A percentile compares a stretch with the other conserved stretches of the same genome.
Conservation (phyloP, 1,140 invertebrate species). For the Heliconius eleuchia region DNA sequence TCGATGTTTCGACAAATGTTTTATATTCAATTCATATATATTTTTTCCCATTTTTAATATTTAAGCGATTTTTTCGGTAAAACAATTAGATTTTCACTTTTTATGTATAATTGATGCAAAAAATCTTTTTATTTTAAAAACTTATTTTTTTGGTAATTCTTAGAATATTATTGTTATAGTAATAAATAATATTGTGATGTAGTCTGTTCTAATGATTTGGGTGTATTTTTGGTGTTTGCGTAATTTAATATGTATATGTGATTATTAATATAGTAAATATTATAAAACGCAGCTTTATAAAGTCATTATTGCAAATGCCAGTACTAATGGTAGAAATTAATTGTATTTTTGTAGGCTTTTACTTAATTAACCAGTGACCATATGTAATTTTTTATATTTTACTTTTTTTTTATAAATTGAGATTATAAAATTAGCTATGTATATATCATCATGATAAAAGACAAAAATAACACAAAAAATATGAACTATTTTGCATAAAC, state of each 20-base stretch:
- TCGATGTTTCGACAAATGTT: too few relatives aligned
- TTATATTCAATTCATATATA: too few relatives aligned
- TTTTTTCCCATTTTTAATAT: too few relatives aligned
- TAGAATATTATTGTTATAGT: background rate
- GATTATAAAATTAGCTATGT: background rate
- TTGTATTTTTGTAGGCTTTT: background rate
- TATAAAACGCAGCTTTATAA: background rate
- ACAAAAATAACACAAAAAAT: too few relatives aligned
- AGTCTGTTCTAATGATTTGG: background rate
- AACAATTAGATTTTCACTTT: too few relatives aligned
- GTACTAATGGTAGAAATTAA: background rate
- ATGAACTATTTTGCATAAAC: too few relatives aligned
- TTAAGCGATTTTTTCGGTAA: too few relatives aligned
- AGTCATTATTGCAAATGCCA: background rate
- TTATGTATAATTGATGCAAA: background rate
- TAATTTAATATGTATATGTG: background rate
- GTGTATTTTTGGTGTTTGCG: background rate
- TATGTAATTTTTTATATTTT: background rate
- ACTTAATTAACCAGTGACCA: background rate
- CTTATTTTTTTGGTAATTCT: background rate
- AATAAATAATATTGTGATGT: background rate
- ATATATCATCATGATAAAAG: background rate
- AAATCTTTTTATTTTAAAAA: background rate
- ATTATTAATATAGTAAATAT: background rate
- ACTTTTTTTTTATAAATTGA: background rate